Base-by-base conservation (phyloP, 2,888 invertebrate genomes). In the Athalia cordata region DNA sequence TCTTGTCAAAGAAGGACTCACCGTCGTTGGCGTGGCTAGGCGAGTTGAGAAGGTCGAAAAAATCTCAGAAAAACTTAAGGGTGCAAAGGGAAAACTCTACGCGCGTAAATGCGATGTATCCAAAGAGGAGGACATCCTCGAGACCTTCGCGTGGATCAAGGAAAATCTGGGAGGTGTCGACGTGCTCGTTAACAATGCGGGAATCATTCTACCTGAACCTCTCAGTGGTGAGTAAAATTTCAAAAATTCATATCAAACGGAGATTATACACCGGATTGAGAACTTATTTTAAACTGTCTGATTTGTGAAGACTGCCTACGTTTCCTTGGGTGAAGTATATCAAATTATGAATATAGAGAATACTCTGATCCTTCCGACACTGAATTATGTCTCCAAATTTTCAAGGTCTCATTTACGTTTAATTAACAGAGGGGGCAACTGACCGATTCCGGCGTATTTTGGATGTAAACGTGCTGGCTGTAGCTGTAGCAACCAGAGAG, bases 161-260 rank as follows among this genome's bases (percentile, higher is more conserved):
- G 81, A 89, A n/a, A 87, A 90, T 2, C 83, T 92, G 3, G 93
- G 93, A 0, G 92, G 92, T 7, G 90, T 93, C 47, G 92, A 93
- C 84, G 90, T 94, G 4, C 89, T 93, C 77, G 86, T 94, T 3
- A 94, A 94, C 84, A 93, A 93, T 84, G 94, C 94, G 3, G 94
- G 92, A 3, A 84, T 92, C 0, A 77, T 89, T 0, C 80, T 84
- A 8, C 66, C 79, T 11, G 85, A 86, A 0, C 82, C 87, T 3
- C 82, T 91, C 4, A 84, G 89, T 55, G 87, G 88, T 88, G 62
- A 67, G 78, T 13, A 29, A 62, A 4, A 13, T 62, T 11, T 62
- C 7, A 13, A 4, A 13, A 13, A 13, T 11, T 62, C 7, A 13
- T 0, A 13, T 13, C 62, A 13, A 13, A 29, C 8, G 43, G 66